Evolutionary conservation across 1,140 invertebrate genomes (phyloP).

Genomic region (Lordiphosa stackelbergi): DNA sequence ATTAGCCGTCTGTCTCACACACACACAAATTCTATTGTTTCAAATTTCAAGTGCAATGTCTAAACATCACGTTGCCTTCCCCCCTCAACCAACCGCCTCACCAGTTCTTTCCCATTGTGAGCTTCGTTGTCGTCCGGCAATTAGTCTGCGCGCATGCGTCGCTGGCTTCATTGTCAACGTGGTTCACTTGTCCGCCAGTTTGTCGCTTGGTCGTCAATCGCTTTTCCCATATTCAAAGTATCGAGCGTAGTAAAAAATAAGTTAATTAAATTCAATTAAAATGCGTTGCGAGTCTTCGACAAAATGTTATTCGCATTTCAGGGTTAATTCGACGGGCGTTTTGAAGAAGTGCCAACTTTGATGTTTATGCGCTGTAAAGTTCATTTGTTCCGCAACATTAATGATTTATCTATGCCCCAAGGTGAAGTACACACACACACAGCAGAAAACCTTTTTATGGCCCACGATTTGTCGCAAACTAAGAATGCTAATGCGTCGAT

Average conservation of each 20-base stretch:
- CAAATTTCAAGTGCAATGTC: slow-evolving; percentile 46
- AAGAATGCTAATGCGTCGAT: slow-evolving; percentile 21
- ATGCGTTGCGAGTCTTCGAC: slow-evolving; percentile 68
- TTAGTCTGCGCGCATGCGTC: slow-evolving; percentile 73
- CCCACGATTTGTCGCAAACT: slow-evolving; percentile 5
- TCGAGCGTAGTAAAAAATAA: slow-evolving; percentile 62
- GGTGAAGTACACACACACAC: slow-evolving; percentile 44
- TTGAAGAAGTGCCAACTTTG: slow-evolving; percentile 66
- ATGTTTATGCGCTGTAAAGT: not conserved
- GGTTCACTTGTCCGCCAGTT: slow-evolving; percentile 35
- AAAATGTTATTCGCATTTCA: slow-evolving; percentile 70
- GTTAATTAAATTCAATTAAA: slow-evolving; percentile 74
- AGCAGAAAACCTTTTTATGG: slow-evolving; percentile 44
- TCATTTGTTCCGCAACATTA: slow-evolving; percentile 65
- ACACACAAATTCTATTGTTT: slow-evolving; percentile 39
- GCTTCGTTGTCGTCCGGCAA: no score
- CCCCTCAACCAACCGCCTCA: slow-evolving; percentile 10
- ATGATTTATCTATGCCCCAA: slow-evolving; percentile 49
- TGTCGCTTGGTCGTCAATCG: slow-evolving; percentile 29
- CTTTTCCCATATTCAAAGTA: slow-evolving; percentile 72
- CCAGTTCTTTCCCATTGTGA: slow-evolving; percentile 27
- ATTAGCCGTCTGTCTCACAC: slow-evolving; percentile 16
- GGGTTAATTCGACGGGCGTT: slow-evolving; percentile 63
- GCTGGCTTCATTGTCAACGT: slow-evolving; percentile 64
- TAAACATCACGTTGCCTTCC: slow-evolving; percentile 4